Evolutionary conservation across 2,888 invertebrate genomes (phyloP).

Genomic region (Cephonodes hylas): DNA sequence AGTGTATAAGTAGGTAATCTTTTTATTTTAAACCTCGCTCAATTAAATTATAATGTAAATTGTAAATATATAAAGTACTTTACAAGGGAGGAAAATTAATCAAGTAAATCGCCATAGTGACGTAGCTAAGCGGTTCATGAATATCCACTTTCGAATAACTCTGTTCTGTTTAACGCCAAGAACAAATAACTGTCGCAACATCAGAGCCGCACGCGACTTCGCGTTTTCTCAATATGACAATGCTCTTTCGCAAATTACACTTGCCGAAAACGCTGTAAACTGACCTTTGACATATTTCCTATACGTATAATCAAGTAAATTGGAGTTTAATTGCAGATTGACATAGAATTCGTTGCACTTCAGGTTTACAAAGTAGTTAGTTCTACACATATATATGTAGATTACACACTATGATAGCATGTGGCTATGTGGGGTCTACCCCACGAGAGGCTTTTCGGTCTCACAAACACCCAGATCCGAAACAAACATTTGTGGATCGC

Average conservation of each 20-base stretch:
- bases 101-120: not conserved
- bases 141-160: not conserved
- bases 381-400: no score
- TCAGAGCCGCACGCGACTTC: slow-evolving; percentile 40
- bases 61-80: not conserved
- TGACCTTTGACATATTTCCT: not conserved
- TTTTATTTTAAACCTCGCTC: no score
- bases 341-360: no score
- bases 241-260: slow-evolving; percentile 31
- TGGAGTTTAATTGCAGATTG: not conserved
- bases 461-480: no score
- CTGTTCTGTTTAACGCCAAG: slow-evolving; percentile 16
- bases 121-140: not conserved
- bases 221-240: slow-evolving; percentile 35
- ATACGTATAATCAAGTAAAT: not conserved
- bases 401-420: no score
- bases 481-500: no score
- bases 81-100: not conserved
- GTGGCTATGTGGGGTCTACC: no score
- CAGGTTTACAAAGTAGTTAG: no score
- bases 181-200: slow-evolving; percentile 30
- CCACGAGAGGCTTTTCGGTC: no score
- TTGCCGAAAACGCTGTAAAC: not conserved
- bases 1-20: no score
- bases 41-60: no score